Conservation (phyloP, 2,797 vertebrate genomes). For the Enteromius mattozi region DNA sequence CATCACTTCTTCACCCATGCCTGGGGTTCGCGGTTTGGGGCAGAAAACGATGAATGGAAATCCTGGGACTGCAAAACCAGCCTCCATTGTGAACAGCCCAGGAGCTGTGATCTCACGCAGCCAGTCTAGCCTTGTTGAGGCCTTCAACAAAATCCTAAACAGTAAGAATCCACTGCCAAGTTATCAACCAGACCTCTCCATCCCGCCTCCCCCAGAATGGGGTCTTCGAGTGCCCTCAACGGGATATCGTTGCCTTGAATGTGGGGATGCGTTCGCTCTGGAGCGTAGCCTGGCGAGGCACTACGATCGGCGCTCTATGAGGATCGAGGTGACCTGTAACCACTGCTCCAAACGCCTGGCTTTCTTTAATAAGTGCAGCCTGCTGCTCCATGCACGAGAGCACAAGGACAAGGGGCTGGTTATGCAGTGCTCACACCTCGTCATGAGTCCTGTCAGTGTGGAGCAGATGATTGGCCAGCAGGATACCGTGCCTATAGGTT, state of each 20-base stretch:
- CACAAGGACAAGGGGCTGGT: conserved; percentile 96
- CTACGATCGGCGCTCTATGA: conserved; percentile 93
- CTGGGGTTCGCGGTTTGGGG: conserved; percentile 67
- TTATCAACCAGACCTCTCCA: conserved; percentile 90
- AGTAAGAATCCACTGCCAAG: conserved; percentile 93
- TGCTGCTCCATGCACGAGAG: conserved; percentile 92
- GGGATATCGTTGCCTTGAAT: conserved; percentile 94
- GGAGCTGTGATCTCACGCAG: conserved; percentile 91
- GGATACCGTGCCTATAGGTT: conserved; percentile 79
- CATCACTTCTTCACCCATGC: conserved; percentile 61
- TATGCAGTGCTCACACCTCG: conserved; percentile 97
- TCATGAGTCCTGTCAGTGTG: conserved; percentile 91
- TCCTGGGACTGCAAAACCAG: conserved; percentile 78
- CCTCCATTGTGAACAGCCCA: conserved; percentile 79
- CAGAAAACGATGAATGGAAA: conserved; percentile 84
- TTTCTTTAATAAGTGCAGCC: conserved; percentile 98
- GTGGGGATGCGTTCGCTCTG: conserved; percentile 91
- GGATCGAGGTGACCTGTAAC: conserved; percentile 97
- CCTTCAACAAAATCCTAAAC: conserved; percentile 97
- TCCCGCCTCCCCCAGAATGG: conserved; percentile 81
- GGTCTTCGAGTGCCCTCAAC: conserved; percentile 85
- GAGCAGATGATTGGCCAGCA: conserved; percentile 95
- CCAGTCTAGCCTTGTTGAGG: conserved; percentile 94
- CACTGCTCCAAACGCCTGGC: conserved; percentile 93
- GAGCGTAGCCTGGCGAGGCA: conserved; percentile 92